Conservation (phyloP, 1,140 invertebrate genomes). For the Heterodera carotae region DNA sequence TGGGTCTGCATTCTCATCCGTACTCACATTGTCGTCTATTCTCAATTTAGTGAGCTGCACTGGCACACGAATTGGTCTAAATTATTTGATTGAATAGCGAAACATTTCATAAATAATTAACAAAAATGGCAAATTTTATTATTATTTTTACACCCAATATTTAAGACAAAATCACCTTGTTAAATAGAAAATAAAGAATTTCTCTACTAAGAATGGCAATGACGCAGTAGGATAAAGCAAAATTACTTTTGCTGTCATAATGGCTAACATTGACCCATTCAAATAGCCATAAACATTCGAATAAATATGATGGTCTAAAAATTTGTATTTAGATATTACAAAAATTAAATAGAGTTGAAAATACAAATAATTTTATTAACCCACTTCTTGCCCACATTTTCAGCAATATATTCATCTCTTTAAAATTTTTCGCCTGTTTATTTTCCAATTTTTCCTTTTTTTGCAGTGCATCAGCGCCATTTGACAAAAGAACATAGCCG, state of each 20-base stretch:
- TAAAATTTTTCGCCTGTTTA: not conserved
- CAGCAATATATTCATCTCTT: not conserved
- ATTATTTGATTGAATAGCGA: not conserved
- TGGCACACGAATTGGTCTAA: not conserved
- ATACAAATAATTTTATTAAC: not conserved
- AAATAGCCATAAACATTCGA: slow-evolving; percentile 18
- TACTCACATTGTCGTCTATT: not conserved
- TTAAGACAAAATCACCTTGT: not conserved
- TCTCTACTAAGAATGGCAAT: slow-evolving; percentile 10
- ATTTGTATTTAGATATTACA: not conserved
- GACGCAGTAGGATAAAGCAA: slow-evolving; percentile 1
- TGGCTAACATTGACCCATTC: slow-evolving; percentile 9
- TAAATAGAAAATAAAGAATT: slow-evolving; percentile 25
- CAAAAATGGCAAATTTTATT: not conserved
- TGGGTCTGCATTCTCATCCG: not conserved
- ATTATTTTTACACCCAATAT: not conserved
- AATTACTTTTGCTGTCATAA: slow-evolving; percentile 11
- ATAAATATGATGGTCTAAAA: slow-evolving; percentile 18
- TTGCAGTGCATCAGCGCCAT: not conserved
- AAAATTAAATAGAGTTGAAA: too few species aligned
- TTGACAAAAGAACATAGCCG: not conserved
- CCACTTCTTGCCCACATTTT: slow-evolving; percentile 18
- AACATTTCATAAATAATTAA: too few species aligned
- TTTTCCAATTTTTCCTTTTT: not conserved
- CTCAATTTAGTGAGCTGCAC: not conserved